phyloP scores from a whole-genome alignment of 2,888 invertebrate species.

The Sipha maydis region DNA sequence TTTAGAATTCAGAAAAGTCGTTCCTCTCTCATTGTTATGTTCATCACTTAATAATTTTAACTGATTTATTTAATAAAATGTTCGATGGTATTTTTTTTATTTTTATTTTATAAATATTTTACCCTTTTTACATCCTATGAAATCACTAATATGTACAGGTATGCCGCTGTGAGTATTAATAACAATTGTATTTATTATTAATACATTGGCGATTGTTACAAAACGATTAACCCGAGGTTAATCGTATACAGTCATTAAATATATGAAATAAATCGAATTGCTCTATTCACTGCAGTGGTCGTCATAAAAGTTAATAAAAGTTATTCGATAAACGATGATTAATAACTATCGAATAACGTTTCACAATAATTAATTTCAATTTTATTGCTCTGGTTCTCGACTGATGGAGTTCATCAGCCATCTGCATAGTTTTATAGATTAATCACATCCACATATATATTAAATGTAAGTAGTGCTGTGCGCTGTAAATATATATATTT shows the following conservation, averaged over 20 bases:
- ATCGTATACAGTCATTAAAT: not conserved
- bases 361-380: not conserved
- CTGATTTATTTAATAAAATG: too few species aligned
- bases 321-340: not conserved
- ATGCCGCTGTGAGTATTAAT: too few species aligned
- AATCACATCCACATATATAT: not conserved
- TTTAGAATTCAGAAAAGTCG: too few species aligned
- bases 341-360: not conserved
- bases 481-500: not conserved
- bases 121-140: too few species aligned
- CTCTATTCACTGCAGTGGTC: not conserved
- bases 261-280: not conserved
- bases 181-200: not conserved
- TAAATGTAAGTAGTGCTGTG: not conserved
- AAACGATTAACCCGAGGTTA: slow-evolving; percentile 8
- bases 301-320: not conserved
- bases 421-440: not conserved
- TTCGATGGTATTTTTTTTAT: too few species aligned
- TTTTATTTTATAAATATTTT: too few species aligned
- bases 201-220: not conserved
- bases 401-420: not conserved
- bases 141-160: too few species aligned
- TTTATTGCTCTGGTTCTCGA: not conserved
- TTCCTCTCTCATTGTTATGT: too few species aligned
- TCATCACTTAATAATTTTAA: too few species aligned